Base-by-base conservation (phyloP, 1,140 invertebrate species). In the Cydia fagiglandana region DNA sequence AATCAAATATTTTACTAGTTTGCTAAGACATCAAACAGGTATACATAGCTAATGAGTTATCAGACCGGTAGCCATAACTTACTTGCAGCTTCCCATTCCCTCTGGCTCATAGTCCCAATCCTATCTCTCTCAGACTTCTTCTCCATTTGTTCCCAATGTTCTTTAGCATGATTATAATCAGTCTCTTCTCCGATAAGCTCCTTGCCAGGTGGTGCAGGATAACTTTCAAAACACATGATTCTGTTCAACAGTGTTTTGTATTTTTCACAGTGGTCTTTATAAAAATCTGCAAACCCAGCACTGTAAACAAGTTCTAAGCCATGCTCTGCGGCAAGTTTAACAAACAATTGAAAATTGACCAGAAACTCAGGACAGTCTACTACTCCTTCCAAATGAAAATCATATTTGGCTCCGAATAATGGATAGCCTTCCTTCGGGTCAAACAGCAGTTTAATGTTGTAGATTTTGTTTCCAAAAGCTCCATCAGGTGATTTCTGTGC, bases 301-400 rank as follows among this genome's bases (percentile, higher is more conserved):
- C 95, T 95, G 73, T 94, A 94, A 1, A 97, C 88, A 78, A 98
- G 93, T 86, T 98, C 95, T 77, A 99, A 93, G 4, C 96, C 97
- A 94, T 95, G 96, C 80, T 97, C 96, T 73, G 95, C 93, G 50
- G 97, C 97, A 81, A 99, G 92, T 90, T 97, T 97, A 79, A 96
- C 93, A 75, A 99, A 94, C 5, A 96, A 94, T 30, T 97, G 97
- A 91, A 99, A 97, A 93, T 99, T 96, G 15, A 99, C 98, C 38
- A 99, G 93, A 94, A 99, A 99, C 91, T 99, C 99, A 30, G 99
- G 99, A 94, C 99, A 99, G 90, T 99, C 96, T 0, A 99, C 99
- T 15, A 99, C 98, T 61, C 97, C 98, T 87, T 99, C 98, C 73
- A 99, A 92, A 86, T 98, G 95, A 90, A 99, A 99, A 91, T 98